A percentile compares a stretch with the other conserved stretches of the same genome.
phyloP scores from a whole-genome alignment of 2,113 vertebrate species.

The Steatornis caripensis region DNA sequence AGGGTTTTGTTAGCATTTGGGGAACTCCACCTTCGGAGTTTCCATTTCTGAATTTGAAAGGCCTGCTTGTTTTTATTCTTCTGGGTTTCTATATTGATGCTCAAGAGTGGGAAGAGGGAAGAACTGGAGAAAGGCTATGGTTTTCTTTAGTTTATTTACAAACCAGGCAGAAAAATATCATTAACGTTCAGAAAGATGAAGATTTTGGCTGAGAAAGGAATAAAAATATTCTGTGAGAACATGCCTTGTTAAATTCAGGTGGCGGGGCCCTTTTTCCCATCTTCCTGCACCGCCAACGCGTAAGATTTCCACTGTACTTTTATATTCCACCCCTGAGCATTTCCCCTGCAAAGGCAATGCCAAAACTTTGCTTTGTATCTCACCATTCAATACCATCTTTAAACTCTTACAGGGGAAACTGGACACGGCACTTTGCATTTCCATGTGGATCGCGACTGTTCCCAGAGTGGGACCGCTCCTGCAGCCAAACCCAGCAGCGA shows the following conservation, averaged over 20 bases:
- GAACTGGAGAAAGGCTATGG: neutral
- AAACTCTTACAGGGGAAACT: neutral
- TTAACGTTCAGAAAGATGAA: neutral
- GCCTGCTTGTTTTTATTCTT: neutral
- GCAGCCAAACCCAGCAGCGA: neutral
- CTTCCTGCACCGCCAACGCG: accelerated
- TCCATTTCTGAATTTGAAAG: neutral
- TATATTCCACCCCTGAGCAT: neutral
- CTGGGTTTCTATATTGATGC: neutral
- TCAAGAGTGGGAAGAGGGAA: neutral
- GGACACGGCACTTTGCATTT: neutral
- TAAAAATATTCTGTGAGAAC: neutral
- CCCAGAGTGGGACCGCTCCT: neutral
- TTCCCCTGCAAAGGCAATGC: neutral
- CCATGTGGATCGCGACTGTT: accelerated
- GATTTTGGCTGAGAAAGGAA: neutral
- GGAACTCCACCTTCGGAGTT: neutral
- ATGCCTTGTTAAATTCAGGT: neutral
- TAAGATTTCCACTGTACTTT: neutral
- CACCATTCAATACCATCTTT: neutral
- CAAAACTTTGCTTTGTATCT: neutral
- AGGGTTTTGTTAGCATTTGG: neutral
- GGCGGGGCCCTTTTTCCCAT: neutral
- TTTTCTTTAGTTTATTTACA: neutral
- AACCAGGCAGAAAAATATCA: neutral